Evolutionary conservation across 1,140 invertebrate genomes (phyloP).

Genomic region (Trichoplusia ni): DNA sequence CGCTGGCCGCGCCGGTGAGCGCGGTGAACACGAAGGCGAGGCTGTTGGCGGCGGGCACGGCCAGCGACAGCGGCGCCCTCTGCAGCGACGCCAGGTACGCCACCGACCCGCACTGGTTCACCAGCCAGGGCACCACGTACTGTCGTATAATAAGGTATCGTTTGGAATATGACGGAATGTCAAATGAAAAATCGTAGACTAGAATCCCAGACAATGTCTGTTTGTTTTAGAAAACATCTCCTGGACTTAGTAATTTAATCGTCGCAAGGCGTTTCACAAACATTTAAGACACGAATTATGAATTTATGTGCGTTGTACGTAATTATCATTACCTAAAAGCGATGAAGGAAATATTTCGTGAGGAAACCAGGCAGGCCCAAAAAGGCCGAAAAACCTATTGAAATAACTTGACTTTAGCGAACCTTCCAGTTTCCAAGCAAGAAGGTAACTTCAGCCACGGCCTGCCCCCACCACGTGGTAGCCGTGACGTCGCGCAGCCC

Average conservation of each 20-base stretch:
- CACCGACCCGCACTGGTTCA: constrained; percentile 87
- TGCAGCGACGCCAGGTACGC: constrained; percentile 85
- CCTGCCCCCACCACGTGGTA: constrained; percentile 75
- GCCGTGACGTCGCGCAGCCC: constrained; percentile 83
- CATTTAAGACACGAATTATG: no score
- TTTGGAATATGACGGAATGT: no score
- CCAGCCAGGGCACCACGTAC: constrained; percentile 86
- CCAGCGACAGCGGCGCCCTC: constrained; percentile 84
- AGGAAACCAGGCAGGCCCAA: no score
- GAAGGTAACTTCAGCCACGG: constrained; percentile 83
- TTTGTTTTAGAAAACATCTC: no score
- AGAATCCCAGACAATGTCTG: no score
- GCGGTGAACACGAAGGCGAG: constrained; percentile 87
- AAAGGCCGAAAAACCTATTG: no score
- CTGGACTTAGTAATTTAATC: no score
- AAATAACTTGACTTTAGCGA: constrained; percentile 1
- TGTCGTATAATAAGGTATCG: constrained; percentile 59
- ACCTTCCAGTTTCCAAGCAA: constrained; percentile 84
- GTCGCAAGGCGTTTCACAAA: no score
- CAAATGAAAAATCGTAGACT: no score
- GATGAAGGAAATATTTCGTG: no score
- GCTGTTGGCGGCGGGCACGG: constrained; percentile 87
- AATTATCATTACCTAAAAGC: no score
- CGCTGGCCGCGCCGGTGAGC: constrained; percentile 79
- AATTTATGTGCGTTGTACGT: no score